phyloP scores from a whole-genome alignment of 2,797 vertebrate species.

The Morelia viridis region DNA sequence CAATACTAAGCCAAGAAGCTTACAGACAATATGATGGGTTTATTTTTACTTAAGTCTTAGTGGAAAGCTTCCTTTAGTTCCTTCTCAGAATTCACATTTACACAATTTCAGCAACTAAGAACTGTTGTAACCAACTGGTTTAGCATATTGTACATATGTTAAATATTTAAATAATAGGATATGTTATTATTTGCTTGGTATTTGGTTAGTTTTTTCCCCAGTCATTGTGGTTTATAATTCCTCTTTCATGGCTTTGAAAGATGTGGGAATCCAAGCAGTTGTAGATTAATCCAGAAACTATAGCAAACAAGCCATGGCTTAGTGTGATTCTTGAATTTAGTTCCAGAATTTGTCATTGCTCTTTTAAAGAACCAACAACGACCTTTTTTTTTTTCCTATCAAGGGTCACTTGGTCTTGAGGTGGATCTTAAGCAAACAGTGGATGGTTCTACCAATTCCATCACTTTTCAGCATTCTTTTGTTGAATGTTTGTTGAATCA shows the following conservation, averaged over 20 bases:
- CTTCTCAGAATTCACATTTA: background rate
- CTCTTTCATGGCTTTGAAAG: background rate
- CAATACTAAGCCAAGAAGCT: background rate
- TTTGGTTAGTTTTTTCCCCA: background rate
- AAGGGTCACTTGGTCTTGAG: background rate
- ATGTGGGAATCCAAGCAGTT: background rate
- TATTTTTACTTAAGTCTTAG: background rate
- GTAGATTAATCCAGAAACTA: background rate
- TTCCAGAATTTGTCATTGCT: background rate
- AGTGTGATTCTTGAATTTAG: background rate
- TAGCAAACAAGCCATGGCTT: background rate
- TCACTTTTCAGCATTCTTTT: background rate
- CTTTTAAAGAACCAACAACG: background rate
- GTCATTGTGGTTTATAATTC: background rate
- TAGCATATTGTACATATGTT: background rate
- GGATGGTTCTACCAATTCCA: background rate
- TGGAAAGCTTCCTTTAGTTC: background rate
- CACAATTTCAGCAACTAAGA: background rate
- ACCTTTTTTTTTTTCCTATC: background rate
- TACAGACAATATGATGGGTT: background rate
- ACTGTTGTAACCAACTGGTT: background rate
- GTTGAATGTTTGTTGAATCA: background rate
- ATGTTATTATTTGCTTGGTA: background rate
- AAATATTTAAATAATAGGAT: too few relatives aligned
- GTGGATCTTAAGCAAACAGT: background rate